Evolutionary conservation across 2,797 vertebrate species (phyloP).

Genomic region (Gymnoscopelus microlampas): DNA sequence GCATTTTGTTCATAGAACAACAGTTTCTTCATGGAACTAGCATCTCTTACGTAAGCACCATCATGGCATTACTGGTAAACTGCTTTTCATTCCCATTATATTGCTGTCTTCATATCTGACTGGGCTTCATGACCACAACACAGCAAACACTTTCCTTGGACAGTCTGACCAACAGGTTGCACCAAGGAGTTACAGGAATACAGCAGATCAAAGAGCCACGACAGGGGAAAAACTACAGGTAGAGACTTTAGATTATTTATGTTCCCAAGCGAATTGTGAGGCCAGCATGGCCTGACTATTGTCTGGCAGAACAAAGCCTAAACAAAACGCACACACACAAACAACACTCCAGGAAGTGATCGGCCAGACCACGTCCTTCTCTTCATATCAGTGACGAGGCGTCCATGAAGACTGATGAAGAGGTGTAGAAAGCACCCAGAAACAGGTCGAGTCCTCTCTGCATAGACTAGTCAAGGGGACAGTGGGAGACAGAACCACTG

Average conservation of each 20-base stretch:
- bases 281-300: constrained; percentile 48
- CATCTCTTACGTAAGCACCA: no score
- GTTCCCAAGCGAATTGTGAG: constrained; percentile 48
- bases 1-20: no score
- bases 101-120: no score
- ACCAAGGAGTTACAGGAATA: constrained; percentile 29
- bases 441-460: constrained; percentile 14
- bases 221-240: constrained; percentile 35
- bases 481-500: not conserved
- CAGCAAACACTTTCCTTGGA: constrained; percentile 16
- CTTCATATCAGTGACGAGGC: constrained; percentile 29
- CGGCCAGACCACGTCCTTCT: constrained; percentile 71
- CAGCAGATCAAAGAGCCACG: constrained; percentile 16
- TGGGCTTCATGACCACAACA: constrained; percentile 16
- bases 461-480: not conserved
- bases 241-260: constrained; percentile 26
- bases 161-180: constrained; percentile 22
- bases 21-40: no score
- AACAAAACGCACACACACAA: constrained; percentile 45
- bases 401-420: constrained; percentile 35
- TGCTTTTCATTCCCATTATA: no score
- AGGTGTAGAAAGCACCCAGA: constrained; percentile 20
- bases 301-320: constrained; percentile 64
- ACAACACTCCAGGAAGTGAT: constrained; percentile 69
- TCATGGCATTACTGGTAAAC: no score